These are phyloP conservation scores for Clarias magur DNA, from an alignment of 2,113 vertebrate species.

Conservation along the genomic window DNA sequence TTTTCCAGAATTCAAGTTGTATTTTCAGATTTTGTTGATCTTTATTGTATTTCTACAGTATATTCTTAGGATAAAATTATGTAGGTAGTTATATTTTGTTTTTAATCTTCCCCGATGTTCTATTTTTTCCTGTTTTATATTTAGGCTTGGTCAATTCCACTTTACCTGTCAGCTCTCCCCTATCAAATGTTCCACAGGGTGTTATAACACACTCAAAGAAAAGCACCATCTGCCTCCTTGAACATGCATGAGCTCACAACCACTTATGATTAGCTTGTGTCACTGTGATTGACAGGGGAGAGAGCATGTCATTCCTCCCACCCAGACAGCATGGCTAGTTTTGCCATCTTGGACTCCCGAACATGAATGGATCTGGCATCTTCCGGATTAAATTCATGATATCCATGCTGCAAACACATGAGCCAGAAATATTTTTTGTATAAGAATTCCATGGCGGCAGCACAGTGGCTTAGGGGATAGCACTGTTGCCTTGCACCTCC, in stretches of 20 bases:
- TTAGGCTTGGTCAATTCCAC: background rate
- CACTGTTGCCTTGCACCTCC: too few relatives aligned
- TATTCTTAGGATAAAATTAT: too few relatives aligned
- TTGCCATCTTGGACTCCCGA: background rate
- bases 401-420: background rate
- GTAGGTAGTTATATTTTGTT: too few relatives aligned
- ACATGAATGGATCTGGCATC: background rate
- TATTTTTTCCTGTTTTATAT: background rate
- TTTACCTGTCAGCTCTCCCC: background rate
- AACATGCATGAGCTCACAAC: background rate
- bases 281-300: background rate
- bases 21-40: too few relatives aligned
- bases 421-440: background rate
- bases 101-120: too few relatives aligned
- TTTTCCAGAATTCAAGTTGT: too few relatives aligned
- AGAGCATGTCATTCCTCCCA: background rate
- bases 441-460: background rate
- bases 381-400: background rate
- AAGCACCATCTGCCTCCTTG: background rate
- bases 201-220: background rate
- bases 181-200: background rate
- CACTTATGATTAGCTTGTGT: background rate
- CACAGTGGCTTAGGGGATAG: too few relatives aligned
- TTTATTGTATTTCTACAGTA: too few relatives aligned
- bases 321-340: background rate